phyloP scores from a whole-genome alignment of 1,140 invertebrate genomes.

The Trichonephila clavipes region DNA sequence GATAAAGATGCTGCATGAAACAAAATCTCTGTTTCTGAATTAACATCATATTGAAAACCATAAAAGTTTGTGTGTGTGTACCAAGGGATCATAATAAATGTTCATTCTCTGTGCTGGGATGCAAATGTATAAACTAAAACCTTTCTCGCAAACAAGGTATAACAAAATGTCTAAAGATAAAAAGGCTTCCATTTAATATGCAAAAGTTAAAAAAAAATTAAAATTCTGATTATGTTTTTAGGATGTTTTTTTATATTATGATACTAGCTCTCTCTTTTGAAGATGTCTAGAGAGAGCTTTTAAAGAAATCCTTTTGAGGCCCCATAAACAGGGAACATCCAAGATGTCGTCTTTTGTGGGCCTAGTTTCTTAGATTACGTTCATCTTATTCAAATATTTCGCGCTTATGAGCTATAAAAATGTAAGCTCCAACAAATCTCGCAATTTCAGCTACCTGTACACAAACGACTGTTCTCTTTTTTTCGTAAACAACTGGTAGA shows the following conservation, averaged over 20 bases:
- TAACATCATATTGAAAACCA: too few species aligned
- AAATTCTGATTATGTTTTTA: background rate
- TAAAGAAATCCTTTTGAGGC: slow-evolving; percentile 2
- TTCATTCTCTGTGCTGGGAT: background rate
- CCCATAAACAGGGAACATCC: background rate
- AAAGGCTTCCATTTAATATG: background rate
- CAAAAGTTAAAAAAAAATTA: background rate
- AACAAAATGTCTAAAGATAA: background rate
- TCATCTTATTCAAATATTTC: slow-evolving; percentile 57
- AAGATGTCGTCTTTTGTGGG: background rate
- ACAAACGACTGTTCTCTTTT: background rate
- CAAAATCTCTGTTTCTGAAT: too few species aligned
- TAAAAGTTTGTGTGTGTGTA: too few species aligned
- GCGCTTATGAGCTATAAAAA: slow-evolving; percentile 40
- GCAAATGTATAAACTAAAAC: background rate
- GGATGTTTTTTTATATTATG: background rate
- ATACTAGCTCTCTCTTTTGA: background rate
- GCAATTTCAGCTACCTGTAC: slow-evolving; percentile 12
- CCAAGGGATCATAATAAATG: background rate
- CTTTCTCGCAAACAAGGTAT: background rate
- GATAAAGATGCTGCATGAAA: too few species aligned
- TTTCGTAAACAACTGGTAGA: background rate
- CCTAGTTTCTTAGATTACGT: background rate
- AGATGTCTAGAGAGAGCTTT: background rate
- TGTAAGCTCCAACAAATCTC: slow-evolving; percentile 43